phyloP scores from a whole-genome alignment of 2,113 vertebrate genomes.

The Nanorana parkeri region DNA sequence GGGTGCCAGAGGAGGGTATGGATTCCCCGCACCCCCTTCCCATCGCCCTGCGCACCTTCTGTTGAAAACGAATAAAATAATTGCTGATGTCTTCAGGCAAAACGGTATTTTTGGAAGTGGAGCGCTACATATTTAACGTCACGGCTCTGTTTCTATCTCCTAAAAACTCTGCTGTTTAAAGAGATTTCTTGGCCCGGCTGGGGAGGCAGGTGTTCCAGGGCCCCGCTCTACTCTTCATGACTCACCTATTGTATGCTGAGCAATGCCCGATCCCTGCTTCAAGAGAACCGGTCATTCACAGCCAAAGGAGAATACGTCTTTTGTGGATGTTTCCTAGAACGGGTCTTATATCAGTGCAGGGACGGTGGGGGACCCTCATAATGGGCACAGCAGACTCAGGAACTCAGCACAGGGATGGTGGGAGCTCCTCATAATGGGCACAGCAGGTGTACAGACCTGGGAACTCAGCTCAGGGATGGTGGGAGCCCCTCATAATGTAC shows the following conservation, averaged over 20 bases:
- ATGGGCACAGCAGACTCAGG: too few species aligned
- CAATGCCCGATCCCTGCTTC: too few species aligned
- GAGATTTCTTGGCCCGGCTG: background rate
- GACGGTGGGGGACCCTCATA: too few species aligned
- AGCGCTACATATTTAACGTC: constrained; percentile 62
- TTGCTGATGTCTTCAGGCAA: constrained; percentile 62
- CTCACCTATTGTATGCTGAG: background rate
- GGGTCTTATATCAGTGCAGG: too few species aligned
- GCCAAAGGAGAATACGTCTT: too few species aligned
- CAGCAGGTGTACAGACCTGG: too few species aligned
- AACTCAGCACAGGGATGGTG: too few species aligned
- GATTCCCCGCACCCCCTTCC: background rate
- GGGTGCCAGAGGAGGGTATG: background rate
- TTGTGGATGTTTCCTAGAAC: too few species aligned
- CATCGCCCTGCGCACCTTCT: constrained; percentile 63
- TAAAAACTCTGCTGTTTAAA: background rate
- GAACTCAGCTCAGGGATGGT: too few species aligned
- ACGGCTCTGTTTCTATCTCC: constrained; percentile 42
- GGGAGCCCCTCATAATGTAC: too few species aligned
- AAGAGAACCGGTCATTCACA: too few species aligned
- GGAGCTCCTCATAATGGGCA: too few species aligned
- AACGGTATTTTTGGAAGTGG: constrained; percentile 62
- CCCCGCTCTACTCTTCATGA: background rate
- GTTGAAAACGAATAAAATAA: constrained; percentile 70
- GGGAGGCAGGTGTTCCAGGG: background rate